Conservation (phyloP, 2,888 invertebrate species). For the Candidula unifasciata region DNA sequence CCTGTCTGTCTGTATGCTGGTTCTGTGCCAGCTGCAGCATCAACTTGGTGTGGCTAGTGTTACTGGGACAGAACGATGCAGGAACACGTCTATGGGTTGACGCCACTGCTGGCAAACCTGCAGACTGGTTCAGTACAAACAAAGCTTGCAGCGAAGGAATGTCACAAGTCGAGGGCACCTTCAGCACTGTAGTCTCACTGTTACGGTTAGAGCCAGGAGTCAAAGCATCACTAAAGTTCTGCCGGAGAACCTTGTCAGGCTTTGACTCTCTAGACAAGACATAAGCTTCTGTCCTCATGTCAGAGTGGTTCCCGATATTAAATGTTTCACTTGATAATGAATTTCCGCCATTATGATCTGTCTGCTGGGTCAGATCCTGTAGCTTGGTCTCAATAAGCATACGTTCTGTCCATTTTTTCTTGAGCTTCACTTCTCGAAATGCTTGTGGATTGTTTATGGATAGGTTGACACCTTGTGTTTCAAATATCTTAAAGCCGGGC, state of each 20-base stretch:
- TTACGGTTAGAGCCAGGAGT: neutral
- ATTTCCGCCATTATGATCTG: neutral
- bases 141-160: neutral
- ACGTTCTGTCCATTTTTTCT: constrained; percentile 49
- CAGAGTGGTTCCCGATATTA: neutral
- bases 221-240: neutral
- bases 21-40: constrained; percentile 39
- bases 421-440: constrained; percentile 42
- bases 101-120: neutral
- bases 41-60: constrained; percentile 19
- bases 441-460: neutral
- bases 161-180: neutral
- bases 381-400: constrained; percentile 40
- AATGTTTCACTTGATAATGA: neutral
- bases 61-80: neutral
- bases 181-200: neutral
- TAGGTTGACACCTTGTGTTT: neutral
- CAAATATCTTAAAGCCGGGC: neutral
- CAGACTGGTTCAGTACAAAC: neutral
- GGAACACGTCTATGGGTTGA: neutral
- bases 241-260: neutral
- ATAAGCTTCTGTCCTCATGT: neutral
- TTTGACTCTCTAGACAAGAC: neutral
- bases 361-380: neutral
- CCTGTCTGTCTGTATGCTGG: neutral